Base-by-base conservation (phyloP, 2,888 invertebrate genomes). In the Chloromyia formosa region DNA sequence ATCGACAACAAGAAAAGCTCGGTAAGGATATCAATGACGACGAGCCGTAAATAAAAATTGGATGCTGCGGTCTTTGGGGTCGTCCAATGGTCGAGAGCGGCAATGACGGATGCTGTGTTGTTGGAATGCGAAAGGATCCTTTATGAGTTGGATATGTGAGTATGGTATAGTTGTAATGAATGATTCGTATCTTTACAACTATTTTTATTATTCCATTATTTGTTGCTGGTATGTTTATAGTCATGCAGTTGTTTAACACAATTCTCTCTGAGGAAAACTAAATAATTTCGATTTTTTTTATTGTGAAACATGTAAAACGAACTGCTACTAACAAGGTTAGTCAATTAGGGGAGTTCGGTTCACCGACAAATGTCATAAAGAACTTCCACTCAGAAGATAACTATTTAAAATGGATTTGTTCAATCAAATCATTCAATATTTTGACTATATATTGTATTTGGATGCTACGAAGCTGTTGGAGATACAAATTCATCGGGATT, bases 11-110 rank as follows among this genome's bases (percentile, higher is more conserved):
- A 35, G 3, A 35, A 35, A 35, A 35, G 27, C 27, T 40, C 16
- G 35, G 62, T 7, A 40, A 62, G 62, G 62, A 62, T 62, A 62
- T 40, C 40, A 40, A 62, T 35, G 35, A 62, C 62, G 40, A 62
- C 27, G 27, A 35, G 27, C 27, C 7, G 27, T 62, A 62, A 62
- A 62, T 62, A 62, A 62, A 62, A 40, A 40, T 62, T 40, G 49
- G 49, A 49, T 49, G 49, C 49, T 12, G 12, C 10, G 10, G 12
- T 16, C 12, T 12, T 16, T 22, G 18, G 18, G 12, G 49, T 12
- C 23, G 60, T 27, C 10, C 2, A 1, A 49, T 35, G 9, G 60
- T 16, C 49, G 49, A 49, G 22, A 20, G 49, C 49, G 12, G 49
- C 3, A 10, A 12, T 49, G 14, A 49, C 12, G 49, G 49, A 49